Conservation (phyloP, 2,113 vertebrate species). For the Nasalis larvatus region DNA sequence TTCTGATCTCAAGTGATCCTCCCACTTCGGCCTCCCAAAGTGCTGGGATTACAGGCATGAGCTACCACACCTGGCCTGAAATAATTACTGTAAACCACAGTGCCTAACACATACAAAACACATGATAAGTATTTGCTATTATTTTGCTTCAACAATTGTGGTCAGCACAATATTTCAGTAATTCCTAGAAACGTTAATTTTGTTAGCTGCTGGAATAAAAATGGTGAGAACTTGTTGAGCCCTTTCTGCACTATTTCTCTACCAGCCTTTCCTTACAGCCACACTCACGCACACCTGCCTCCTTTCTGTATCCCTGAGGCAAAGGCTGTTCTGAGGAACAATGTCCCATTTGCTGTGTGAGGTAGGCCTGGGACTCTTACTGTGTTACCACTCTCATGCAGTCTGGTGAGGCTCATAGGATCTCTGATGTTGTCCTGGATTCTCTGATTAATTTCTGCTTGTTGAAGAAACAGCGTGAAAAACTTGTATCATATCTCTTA, state of each 20-base stretch:
- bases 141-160: conserved; percentile 5
- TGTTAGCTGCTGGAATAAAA: background rate
- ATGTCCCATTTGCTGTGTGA: background rate
- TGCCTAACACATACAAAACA: background rate
- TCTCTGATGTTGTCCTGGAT: background rate
- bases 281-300: background rate
- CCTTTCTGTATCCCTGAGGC: background rate
- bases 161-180: background rate
- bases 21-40: too few relatives aligned
- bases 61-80: background rate
- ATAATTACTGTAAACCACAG: background rate
- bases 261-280: background rate
- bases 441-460: background rate
- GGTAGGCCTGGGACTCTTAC: background rate
- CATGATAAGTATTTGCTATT: background rate
- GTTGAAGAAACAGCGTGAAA: background rate
- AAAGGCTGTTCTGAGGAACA: background rate
- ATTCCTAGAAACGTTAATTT: background rate
- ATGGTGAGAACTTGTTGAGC: background rate
- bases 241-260: background rate
- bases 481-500: background rate
- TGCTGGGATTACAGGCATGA: too few relatives aligned
- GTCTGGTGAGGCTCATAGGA: background rate
- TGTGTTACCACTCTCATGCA: background rate
- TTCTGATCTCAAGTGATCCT: too few relatives aligned